Percentiles rank a stretch among this genome's conserved stretches.
These are phyloP conservation scores for Larimichthys polyactis DNA, from an alignment of 2,113 vertebrate genomes.

Conservation along the genomic window DNA sequence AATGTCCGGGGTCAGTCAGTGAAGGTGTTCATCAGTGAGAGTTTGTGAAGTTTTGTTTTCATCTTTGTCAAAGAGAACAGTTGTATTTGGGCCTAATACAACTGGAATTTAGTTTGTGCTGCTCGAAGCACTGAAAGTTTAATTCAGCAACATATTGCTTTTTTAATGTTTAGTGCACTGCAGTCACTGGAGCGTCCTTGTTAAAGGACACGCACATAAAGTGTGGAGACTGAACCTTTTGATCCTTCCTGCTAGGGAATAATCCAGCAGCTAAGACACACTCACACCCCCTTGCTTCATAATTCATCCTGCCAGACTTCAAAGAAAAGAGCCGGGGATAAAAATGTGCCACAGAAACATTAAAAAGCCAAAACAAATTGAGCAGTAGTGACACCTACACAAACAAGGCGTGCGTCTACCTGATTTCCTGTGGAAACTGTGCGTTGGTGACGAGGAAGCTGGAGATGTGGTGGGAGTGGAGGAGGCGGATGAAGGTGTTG, in stretches of 20 bases:
- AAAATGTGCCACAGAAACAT: slow-evolving; percentile 1
- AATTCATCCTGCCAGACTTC: background rate
- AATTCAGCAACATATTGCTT: background rate
- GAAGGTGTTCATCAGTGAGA: too few relatives aligned
- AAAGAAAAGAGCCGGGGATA: slow-evolving; percentile 7
- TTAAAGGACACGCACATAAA: slow-evolving; percentile 1
- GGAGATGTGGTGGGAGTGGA: slow-evolving; percentile 89
- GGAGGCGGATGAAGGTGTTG: slow-evolving; percentile 89
- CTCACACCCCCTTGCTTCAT: background rate
- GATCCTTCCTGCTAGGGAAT: slow-evolving; percentile 1
- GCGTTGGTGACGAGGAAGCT: slow-evolving; percentile 97
- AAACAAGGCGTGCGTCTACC: slow-evolving; percentile 76
- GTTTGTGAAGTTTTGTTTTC: too few relatives aligned
- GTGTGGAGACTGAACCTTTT: slow-evolving; percentile 13
- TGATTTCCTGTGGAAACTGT: slow-evolving; percentile 94
- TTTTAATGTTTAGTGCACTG: background rate
- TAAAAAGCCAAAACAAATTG: slow-evolving; percentile 9
- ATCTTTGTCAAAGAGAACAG: too few relatives aligned
- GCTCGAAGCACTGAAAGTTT: background rate
- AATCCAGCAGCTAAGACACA: slow-evolving; percentile 2
- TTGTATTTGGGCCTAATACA: background rate
- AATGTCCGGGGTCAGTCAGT: too few relatives aligned
- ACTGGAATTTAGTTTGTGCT: background rate
- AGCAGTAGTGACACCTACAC: background rate
- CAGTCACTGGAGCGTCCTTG: background rate